Base-by-base conservation (phyloP, 2,888 invertebrate genomes). In the Acanthosepion lycidas region DNA sequence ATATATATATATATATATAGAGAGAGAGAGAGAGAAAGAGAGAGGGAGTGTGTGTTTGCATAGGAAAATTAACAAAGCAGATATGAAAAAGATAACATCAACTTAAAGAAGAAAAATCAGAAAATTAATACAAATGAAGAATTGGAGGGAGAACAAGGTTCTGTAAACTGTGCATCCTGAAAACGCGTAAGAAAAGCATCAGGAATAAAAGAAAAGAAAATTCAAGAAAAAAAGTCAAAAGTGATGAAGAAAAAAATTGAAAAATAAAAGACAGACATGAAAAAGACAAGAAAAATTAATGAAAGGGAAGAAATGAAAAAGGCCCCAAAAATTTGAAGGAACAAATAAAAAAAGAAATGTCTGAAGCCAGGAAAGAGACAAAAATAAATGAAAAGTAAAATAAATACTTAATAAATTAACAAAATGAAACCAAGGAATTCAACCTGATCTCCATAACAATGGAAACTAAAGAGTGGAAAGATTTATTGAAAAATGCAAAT, bases 391-490 rank as follows among this genome's bases (percentile, higher is more conserved):
- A 78, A 78, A 78, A 33, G n/a, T n/a, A 78, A 78, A 78, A 78
- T 78, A 78, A 78, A 78, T 78, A 15, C n/a, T 78, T n/a, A n/a
- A 78, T 3, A 78, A 78, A 78, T 78, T 78, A n/a, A 78, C 12
- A 78, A 78, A 78, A 78, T 78, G 78, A 78, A 78, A 78, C n/a
- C 78, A 78, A 78, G n/a, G 78, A 78, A 78, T 78, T 78, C n/a
- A 78, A 78, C 78, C 78, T 78, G 78, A n/a, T 78, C 78, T 78
- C 78, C 78, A 78, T 78, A 78, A 78, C 78, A 78, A 78, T 78
- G n/a, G n/a, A n/a, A 78, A 78, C 78, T 78, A 78, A 78, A 78
- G n/a, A 78, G 78, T 78, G n/a, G 78, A 78, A 33, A 78, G 78
- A 78, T 78, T 78, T 78, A 78, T 78, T 78, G 78, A 78, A 78